These are phyloP conservation scores for Thysanoteuthis rhombus DNA, from an alignment of 2,888 invertebrate species.

Conservation along the genomic window DNA sequence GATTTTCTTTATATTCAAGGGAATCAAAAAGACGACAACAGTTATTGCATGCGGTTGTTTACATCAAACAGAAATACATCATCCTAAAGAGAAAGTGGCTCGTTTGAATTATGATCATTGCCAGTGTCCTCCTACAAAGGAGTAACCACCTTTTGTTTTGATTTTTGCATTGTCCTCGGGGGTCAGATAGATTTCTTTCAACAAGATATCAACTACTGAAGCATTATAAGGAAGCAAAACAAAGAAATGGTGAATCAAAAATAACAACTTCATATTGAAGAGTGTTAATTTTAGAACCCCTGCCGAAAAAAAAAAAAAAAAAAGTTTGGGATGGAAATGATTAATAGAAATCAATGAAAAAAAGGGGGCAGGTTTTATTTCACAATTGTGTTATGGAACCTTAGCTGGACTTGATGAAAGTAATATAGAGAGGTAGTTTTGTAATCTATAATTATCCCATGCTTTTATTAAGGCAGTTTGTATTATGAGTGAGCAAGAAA, in stretches of 20 bases:
- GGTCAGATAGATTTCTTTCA: too few species aligned
- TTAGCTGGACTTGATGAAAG: too few species aligned
- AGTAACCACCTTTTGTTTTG: too few species aligned
- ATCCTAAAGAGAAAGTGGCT: neutral
- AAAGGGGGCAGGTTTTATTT: neutral
- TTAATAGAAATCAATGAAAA: neutral
- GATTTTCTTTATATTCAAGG: neutral
- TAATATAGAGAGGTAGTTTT: too few species aligned
- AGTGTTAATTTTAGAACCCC: neutral
- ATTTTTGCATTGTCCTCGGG: too few species aligned
- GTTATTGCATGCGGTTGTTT: neutral
- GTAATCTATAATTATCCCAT: neutral
- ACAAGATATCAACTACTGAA: too few species aligned
- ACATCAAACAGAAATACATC: too few species aligned
- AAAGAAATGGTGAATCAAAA: neutral
- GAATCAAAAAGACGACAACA: neutral
- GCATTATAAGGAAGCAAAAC: neutral
- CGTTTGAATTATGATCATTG: too few species aligned
- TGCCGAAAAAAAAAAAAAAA: neutral
- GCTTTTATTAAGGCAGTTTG: slow-evolving; percentile 25
- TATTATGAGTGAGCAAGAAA: neutral
- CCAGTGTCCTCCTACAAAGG: too few species aligned
- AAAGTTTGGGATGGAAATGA: neutral
- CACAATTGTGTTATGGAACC: neutral
- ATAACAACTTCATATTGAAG: neutral